phyloP scores from a whole-genome alignment of 2,113 vertebrate species.

The Triplophysa siluroides region DNA sequence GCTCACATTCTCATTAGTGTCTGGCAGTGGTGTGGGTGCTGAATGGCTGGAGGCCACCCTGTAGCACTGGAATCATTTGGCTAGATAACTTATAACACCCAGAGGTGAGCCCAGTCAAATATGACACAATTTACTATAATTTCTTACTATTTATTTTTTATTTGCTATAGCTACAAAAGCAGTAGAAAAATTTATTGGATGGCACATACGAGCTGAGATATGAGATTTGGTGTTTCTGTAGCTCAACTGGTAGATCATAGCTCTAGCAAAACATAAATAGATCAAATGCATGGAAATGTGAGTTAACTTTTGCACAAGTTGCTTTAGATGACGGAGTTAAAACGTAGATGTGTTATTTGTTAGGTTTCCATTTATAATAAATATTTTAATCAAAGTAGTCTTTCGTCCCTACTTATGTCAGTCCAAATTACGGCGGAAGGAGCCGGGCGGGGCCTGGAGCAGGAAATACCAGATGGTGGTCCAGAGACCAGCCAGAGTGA shows the following conservation, averaged over 20 bases:
- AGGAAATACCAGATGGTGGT: too few relatives aligned
- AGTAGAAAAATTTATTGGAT: neutral
- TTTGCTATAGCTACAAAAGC: neutral
- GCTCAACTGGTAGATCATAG: neutral
- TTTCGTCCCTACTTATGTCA: too few relatives aligned
- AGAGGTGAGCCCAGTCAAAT: neutral
- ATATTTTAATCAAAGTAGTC: too few relatives aligned
- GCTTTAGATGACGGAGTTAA: too few relatives aligned
- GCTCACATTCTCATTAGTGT: conserved; percentile 36
- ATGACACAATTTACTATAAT: neutral
- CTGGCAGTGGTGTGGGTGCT: conserved; percentile 28
- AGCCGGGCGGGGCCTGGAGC: too few relatives aligned
- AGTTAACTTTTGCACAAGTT: too few relatives aligned
- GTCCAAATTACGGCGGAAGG: too few relatives aligned
- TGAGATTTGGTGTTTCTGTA: neutral
- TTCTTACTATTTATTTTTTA: neutral
- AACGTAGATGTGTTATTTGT: too few relatives aligned
- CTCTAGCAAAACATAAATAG: neutral
- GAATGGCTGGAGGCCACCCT: conserved; percentile 15
- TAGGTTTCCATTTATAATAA: too few relatives aligned
- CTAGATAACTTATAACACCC: conserved; percentile 7
- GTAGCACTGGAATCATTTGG: conserved; percentile 18
- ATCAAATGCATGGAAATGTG: too few relatives aligned
- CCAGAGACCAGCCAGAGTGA: too few relatives aligned
- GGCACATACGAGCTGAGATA: neutral